Base-by-base conservation (phyloP, 2,888 invertebrate species). In the Eristalis arbustorum region DNA sequence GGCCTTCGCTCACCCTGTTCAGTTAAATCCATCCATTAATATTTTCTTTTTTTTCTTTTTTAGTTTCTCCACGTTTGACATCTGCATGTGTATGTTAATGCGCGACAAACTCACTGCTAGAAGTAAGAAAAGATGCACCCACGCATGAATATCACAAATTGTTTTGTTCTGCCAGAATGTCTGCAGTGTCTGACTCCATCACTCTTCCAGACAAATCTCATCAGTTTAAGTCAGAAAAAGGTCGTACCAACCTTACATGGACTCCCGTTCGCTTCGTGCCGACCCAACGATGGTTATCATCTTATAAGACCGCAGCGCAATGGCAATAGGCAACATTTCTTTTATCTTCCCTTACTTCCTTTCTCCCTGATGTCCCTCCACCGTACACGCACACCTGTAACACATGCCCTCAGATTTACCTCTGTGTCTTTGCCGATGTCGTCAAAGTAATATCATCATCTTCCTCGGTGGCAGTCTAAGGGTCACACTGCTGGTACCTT, bases 131-230 rank as follows among this genome's bases (percentile, higher is more conserved):
- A 72, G 56, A 42, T 61, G 57, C 83, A 79, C 83, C 87, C 87
- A 78, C 87, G 83, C 87, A 69, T 87, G 87, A 78, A 82, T 78
- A 87, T 87, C 82, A 73, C 71, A 23, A 67, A 83, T 71, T 83
- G 71, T 83, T 59, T 61, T 66, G 57, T 67, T 81, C 79, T 61
- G 4, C 23, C 71, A 8, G 28, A 61, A 25, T 69, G 34, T 68
- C 78, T 56, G n/a, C 49, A 18, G 8, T 10, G 23, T 1, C 23
- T 25, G 64, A 14, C 40, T 63, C 57, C 22, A 40, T 67, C 61
- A 56, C 28, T 57, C 40, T 73, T 57, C 42, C 61, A 37, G 68
- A 42, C 61, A 68, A 81, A 77, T 59, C 31, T 74, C 74, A 77
- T 69, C 85, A 81, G 84, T 85, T 74, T 57, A 23, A 69, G 34